phyloP scores from a whole-genome alignment of 2,888 invertebrate species.

The Pherbina coryleti region DNA sequence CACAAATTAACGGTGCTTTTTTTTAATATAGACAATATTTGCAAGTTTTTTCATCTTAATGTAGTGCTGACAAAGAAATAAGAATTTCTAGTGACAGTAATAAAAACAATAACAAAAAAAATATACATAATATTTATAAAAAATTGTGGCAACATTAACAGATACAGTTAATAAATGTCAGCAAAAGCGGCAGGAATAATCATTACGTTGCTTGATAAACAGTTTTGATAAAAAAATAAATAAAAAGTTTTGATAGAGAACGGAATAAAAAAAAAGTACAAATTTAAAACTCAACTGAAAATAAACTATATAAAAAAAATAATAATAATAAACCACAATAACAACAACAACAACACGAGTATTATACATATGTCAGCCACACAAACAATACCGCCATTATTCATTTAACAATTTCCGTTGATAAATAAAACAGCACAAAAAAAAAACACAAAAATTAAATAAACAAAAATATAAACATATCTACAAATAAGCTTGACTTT shows the following conservation, averaged over 20 bases:
- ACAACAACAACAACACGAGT: neutral
- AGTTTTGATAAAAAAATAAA: neutral
- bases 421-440: neutral
- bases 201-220: no score
- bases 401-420: neutral
- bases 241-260: no score
- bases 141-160: neutral
- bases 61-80: neutral
- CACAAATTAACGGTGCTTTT: no score
- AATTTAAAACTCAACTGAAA: neutral
- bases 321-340: neutral
- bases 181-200: neutral
- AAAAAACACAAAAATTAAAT: neutral
- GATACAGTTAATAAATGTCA: no score
- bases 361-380: neutral
- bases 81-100: neutral
- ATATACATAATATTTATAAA: neutral
- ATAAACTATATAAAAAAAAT: no score
- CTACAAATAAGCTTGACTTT: no score
- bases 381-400: conserved; percentile 1
- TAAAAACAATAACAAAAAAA: neutral
- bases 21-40: no score
- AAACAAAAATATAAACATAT: no score
- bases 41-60: no score
- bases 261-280: neutral